phyloP scores from a whole-genome alignment of 23 tunicate genomes.

The Clavelina lepadiformis region DNA sequence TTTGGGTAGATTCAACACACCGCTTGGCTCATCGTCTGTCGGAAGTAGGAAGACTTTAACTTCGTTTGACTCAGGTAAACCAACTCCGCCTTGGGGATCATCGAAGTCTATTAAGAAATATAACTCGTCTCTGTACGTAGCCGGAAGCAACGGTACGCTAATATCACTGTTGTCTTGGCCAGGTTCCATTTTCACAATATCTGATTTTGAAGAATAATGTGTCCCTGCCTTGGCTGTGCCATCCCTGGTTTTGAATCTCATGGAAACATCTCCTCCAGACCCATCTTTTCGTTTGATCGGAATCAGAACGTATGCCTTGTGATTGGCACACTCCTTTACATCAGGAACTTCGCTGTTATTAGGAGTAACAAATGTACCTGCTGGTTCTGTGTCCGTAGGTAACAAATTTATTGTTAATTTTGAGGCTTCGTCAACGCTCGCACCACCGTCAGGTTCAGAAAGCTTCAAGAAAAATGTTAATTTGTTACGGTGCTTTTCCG shows the following conservation, averaged over 20 bases:
- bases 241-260: slow-evolving; percentile 34
- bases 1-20: background rate
- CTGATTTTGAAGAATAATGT: slow-evolving; percentile 10
- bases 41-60: slow-evolving; percentile 14
- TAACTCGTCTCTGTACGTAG: slow-evolving; percentile 21
- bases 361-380: slow-evolving; percentile 4
- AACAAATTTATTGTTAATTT: slow-evolving; percentile 1
- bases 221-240: slow-evolving; percentile 51
- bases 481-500: slow-evolving; percentile 8
- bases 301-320: background rate
- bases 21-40: slow-evolving; percentile 44
- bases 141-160: slow-evolving; percentile 4
- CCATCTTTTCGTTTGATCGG: slow-evolving; percentile 47
- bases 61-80: background rate
- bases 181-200: background rate
- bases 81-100: slow-evolving; percentile 3
- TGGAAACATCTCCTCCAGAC: slow-evolving; percentile 31
- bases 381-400: slow-evolving; percentile 23
- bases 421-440: background rate
- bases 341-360: background rate
- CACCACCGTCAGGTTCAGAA: background rate
- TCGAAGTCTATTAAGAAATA: slow-evolving; percentile 21
- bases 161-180: slow-evolving; percentile 4
- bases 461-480: slow-evolving; percentile 10
- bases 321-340: slow-evolving; percentile 1